Evolutionary conservation across 2,888 invertebrate genomes (phyloP), one percentile per base, ranked within the genome.

Genomic region (Cephus spinipes): DNA sequence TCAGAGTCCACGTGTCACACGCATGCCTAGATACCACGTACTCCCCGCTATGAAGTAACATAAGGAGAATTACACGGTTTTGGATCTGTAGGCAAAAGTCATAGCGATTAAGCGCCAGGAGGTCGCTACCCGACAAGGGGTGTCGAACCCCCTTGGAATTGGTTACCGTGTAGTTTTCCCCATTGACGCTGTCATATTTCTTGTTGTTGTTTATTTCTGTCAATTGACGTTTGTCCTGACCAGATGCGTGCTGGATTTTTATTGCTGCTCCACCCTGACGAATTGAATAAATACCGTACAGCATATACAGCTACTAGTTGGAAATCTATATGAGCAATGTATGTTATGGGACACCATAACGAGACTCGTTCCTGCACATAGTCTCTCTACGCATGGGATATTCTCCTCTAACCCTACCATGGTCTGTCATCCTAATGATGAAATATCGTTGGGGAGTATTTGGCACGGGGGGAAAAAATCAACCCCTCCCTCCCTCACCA

Each of bases 351-450:
- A 55, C 55, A 55, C 55, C 55, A 55, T 55, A 55, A 55, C 55
- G 55, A 55, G 55, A 55, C 55, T 55, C 55, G 23, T 55, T 55
- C 23, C 55, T 55, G 55, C 23, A 55, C 55, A 55, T 2, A 9
- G 55, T 23, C 55, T 23, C 55, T 55, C 23, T 23, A 55, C 55
- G 55, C 23, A 55, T 55, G 55, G 55, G 55, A 55, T 55, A 55
- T 55, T 55, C 55, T 55, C 23, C 9, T 84, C 86, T 88, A 90
- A 90, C 89, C 90, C 90, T 90, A 89, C 86, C 88, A 80, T 85
- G 83, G 86, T 23, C 23, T 89, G 90, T 90, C 90, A 87, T 86
- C 79, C 85, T 91, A 91, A 91, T 90, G 91, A 91, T 91, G 91
- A 91, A 91, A 91, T 91, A 91, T 91, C 87, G 88, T 87, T 79